Evolutionary conservation across 2,797 vertebrate species (phyloP).

Genomic region (Margarornis squamiger): DNA sequence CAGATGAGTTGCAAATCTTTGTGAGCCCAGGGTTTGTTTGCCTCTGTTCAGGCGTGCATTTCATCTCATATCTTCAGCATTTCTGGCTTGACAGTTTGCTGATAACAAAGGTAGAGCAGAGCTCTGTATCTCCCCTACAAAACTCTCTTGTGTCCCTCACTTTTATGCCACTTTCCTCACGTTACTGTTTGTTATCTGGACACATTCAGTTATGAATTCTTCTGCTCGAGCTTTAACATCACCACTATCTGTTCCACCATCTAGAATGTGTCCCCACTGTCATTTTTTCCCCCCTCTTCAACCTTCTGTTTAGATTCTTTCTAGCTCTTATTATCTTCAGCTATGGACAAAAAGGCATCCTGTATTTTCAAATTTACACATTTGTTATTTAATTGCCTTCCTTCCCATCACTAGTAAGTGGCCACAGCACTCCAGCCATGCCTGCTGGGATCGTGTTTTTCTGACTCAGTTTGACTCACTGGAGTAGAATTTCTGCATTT

Average conservation of each 20-base stretch:
- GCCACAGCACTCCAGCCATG: background rate
- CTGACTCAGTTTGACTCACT: background rate
- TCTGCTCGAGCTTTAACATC: background rate
- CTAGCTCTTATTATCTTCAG: background rate
- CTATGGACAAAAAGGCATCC: background rate
- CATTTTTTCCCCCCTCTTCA: background rate
- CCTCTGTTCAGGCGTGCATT: background rate
- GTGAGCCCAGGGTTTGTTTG: background rate
- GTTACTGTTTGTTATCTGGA: background rate
- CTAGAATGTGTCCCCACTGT: background rate
- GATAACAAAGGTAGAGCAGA: conserved; percentile 34
- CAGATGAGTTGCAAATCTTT: conserved; percentile 2
- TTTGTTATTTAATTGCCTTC: background rate
- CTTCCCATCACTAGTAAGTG: background rate
- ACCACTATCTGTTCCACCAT: background rate
- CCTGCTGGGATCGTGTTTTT: background rate
- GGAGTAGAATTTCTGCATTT: background rate
- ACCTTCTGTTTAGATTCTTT: background rate
- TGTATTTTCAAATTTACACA: background rate
- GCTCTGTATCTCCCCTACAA: background rate
- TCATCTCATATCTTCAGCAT: background rate
- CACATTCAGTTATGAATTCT: background rate
- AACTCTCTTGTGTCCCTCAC: background rate
- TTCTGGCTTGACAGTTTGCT: conserved; percentile 27
- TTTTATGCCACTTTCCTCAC: background rate